These are phyloP conservation scores for Lophotis ruficrista DNA, from an alignment of 2,113 vertebrate genomes.

Conservation along the genomic window DNA sequence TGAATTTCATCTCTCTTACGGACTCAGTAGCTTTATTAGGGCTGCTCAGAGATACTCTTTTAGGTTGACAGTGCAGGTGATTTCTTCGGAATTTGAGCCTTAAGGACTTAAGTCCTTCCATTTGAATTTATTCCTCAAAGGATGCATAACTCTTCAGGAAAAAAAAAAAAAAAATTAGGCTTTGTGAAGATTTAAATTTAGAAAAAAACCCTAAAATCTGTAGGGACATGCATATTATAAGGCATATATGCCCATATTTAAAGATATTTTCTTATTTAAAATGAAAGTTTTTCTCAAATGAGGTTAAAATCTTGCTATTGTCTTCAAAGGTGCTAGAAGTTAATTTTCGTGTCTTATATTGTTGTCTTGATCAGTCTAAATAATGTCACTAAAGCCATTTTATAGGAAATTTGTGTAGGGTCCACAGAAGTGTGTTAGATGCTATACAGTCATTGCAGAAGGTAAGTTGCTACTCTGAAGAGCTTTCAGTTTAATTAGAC, in stretches of 20 bases:
- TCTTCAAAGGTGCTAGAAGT: not conserved
- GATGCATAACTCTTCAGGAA: not conserved
- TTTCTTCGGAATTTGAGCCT: not conserved
- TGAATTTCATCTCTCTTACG: not conserved
- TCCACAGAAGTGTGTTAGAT: not conserved
- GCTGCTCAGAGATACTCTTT: not conserved
- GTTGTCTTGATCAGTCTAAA: not conserved
- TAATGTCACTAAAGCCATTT: not conserved
- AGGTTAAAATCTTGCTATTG: not conserved
- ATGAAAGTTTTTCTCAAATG: not conserved
- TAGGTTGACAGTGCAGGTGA: not conserved
- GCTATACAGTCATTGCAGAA: not conserved
- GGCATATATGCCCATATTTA: not conserved
- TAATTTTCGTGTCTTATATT: not conserved
- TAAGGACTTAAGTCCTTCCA: not conserved
- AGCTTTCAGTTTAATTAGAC: not conserved
- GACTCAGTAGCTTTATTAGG: not conserved
- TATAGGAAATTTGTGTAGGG: not conserved
- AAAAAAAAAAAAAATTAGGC: accelerated
- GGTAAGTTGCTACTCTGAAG: not conserved
- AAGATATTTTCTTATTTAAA: not conserved
- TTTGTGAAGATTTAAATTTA: not conserved
- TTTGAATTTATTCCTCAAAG: not conserved
- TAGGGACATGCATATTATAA: not conserved
- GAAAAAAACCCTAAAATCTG: not conserved